Conservation (phyloP, 2,113 vertebrate genomes). For the Misgurnus mizolepis region DNA sequence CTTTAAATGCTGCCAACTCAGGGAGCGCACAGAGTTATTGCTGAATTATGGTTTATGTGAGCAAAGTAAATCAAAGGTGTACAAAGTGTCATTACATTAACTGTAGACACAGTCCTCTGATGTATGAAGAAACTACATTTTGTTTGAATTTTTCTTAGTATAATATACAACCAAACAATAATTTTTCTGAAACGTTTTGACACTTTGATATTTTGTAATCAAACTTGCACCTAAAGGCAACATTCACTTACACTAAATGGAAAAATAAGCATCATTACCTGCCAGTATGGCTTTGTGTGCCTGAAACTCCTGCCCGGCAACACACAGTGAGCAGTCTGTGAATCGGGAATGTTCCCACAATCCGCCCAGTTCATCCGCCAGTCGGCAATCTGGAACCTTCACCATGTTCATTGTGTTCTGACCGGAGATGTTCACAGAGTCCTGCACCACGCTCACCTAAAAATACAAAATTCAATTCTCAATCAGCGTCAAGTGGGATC, state of each 20-base stretch:
- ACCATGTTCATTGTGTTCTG: constrained; percentile 93
- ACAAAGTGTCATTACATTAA: not conserved
- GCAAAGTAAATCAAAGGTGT: not conserved
- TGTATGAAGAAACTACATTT: too few species aligned
- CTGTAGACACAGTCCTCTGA: too few species aligned
- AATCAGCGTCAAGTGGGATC: not conserved
- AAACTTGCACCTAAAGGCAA: too few species aligned
- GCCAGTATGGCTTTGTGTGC: constrained; percentile 91
- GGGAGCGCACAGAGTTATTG: not conserved
- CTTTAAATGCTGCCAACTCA: not conserved
- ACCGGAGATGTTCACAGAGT: constrained; percentile 89
- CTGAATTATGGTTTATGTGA: too few species aligned
- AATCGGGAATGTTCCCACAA: constrained; percentile 91
- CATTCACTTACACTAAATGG: too few species aligned
- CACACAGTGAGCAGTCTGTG: constrained; percentile 88
- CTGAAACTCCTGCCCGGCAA: constrained; percentile 90
- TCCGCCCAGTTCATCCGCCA: constrained; percentile 88
- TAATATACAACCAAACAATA: too few species aligned
- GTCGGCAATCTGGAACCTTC: constrained; percentile 88
- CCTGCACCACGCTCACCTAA: constrained; percentile 92
- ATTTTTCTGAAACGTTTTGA: too few species aligned
- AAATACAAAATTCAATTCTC: not conserved
- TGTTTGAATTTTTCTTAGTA: too few species aligned
- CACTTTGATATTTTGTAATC: too few species aligned
- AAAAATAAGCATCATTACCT: constrained; percentile 70